Evolutionary conservation across 2,113 vertebrate species (phyloP).

Genomic region (Phylloscopus whistleri): DNA sequence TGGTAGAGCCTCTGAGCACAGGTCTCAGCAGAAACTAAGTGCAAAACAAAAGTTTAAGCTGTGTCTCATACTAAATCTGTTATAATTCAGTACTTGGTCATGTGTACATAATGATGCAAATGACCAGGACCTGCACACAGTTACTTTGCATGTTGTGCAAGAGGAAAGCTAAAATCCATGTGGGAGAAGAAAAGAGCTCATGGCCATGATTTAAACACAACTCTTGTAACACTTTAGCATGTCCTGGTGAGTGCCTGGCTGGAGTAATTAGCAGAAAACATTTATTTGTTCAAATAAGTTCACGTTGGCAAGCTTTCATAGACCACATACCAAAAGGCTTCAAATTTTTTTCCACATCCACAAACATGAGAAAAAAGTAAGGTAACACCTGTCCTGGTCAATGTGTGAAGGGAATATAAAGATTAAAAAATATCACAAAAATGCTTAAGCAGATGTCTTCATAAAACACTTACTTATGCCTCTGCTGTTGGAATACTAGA

Average conservation of each 20-base stretch:
- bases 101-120: neutral
- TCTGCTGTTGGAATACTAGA: neutral
- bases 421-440: neutral
- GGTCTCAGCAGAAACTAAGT: neutral
- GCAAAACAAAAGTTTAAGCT: neutral
- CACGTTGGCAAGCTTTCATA: neutral
- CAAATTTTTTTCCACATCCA: neutral
- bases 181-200: neutral
- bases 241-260: neutral
- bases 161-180: neutral
- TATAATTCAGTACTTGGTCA: neutral
- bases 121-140: neutral
- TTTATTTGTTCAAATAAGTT: neutral
- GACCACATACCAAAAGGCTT: neutral
- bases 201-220: neutral
- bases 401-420: neutral
- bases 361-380: neutral
- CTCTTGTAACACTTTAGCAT: neutral
- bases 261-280: neutral
- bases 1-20: neutral
- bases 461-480: neutral
- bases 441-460: neutral
- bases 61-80: neutral
- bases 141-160: neutral
- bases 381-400: neutral